Conservation (phyloP, 2,113 vertebrate genomes). For the Pampusana beccarii region DNA sequence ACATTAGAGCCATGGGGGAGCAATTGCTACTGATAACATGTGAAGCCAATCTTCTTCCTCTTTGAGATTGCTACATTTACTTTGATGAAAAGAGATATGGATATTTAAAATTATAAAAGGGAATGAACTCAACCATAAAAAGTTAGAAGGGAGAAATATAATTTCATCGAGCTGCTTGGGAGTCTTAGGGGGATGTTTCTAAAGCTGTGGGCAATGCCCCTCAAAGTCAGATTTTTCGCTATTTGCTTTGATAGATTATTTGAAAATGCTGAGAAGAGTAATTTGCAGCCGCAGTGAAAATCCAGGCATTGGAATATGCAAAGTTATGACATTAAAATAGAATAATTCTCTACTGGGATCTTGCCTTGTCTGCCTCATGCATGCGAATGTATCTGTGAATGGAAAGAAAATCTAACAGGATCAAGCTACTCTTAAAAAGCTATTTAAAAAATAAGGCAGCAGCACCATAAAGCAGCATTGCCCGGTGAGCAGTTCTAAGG, state of each 20-base stretch:
- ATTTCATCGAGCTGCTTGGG: neutral
- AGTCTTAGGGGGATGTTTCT: neutral
- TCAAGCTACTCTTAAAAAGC: neutral
- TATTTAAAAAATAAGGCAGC: neutral
- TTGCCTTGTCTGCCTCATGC: neutral
- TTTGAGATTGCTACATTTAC: neutral
- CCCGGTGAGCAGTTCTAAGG: neutral
- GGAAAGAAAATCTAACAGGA: neutral
- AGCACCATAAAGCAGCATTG: neutral
- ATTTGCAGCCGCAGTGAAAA: slow-evolving; percentile 44
- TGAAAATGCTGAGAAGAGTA: slow-evolving; percentile 20
- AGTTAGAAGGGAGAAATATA: neutral
- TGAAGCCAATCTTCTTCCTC: neutral
- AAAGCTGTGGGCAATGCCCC: neutral
- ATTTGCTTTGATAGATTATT: slow-evolving; percentile 39
- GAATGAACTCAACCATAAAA: neutral
- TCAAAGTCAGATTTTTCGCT: slow-evolving; percentile 13
- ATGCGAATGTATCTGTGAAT: neutral
- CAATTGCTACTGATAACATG: slow-evolving; percentile 26
- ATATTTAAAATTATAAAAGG: slow-evolving; percentile 43
- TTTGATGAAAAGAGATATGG: slow-evolving; percentile 41
- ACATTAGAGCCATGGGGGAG: slow-evolving; percentile 6
- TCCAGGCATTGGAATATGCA: neutral
- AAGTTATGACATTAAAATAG: neutral
- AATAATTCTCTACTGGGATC: neutral